Conservation (phyloP, 2,888 invertebrate species). For the Phyllotreta cruciferae region DNA sequence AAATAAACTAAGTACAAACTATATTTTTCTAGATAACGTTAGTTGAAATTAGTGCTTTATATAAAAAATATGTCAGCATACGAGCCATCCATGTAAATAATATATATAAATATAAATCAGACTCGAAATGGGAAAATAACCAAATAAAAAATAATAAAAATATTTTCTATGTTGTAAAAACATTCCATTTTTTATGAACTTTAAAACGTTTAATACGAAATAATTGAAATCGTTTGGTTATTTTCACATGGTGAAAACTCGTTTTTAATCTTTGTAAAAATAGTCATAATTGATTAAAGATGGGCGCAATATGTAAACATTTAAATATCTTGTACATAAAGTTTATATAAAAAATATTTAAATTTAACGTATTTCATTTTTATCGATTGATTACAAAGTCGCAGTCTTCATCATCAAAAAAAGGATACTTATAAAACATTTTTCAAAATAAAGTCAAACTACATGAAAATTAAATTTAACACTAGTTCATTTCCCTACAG, state of each 20-base stretch:
- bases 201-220: slow-evolving; percentile 33
- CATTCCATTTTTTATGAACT: slow-evolving; percentile 58
- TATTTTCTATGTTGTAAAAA: slow-evolving; percentile 51
- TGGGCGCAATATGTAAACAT: slow-evolving; percentile 55
- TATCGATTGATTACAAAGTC: slow-evolving; percentile 1
- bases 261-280: slow-evolving; percentile 51
- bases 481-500: no score
- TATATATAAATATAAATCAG: slow-evolving; percentile 36
- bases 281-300: slow-evolving; percentile 48
- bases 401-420: no score
- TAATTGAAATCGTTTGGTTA: slow-evolving; percentile 51
- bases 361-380: slow-evolving; percentile 35
- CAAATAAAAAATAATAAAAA: slow-evolving; percentile 40
- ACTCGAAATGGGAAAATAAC: slow-evolving; percentile 55
- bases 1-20: slow-evolving; percentile 40
- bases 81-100: slow-evolving; percentile 54
- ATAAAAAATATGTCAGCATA: slow-evolving; percentile 57
- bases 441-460: no score
- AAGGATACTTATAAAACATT: no score
- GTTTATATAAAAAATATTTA: slow-evolving; percentile 39
- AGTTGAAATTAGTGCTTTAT: slow-evolving; percentile 45
- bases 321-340: slow-evolving; percentile 53
- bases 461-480: no score
- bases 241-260: slow-evolving; percentile 52
- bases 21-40: slow-evolving; percentile 40